Percentiles rank a stretch among this genome's conserved stretches.
phyloP scores from a whole-genome alignment of 2,113 vertebrate genomes.

The Choloepus hoffmanni region DNA sequence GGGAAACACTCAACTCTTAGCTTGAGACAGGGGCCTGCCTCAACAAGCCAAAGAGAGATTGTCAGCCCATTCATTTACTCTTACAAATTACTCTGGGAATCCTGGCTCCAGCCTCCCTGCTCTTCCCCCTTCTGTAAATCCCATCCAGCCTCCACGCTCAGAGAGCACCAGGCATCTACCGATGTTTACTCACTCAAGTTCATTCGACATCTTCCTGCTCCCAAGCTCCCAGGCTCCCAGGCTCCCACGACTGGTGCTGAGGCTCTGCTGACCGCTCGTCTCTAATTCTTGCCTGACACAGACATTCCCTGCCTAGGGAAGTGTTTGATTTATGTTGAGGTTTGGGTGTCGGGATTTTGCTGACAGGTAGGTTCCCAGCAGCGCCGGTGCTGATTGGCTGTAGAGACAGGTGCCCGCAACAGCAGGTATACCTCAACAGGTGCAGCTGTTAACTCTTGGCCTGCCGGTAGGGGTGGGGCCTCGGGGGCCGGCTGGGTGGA shows the following conservation, averaged over 20 bases:
- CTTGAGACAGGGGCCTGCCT: conserved; percentile 74
- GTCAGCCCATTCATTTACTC: conserved; percentile 83
- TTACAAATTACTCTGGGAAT: conserved; percentile 81
- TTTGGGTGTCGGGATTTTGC: conserved; percentile 83
- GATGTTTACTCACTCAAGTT: conserved; percentile 89
- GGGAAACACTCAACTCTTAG: conserved; percentile 70
- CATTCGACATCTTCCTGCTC: conserved; percentile 87
- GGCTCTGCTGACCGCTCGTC: too few relatives aligned
- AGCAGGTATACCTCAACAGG: conserved; percentile 90
- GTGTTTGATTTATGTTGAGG: conserved; percentile 87
- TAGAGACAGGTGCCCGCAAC: conserved; percentile 88
- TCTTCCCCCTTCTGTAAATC: conserved; percentile 62
- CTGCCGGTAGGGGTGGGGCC: conserved; percentile 76
- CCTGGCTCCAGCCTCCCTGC: conserved; percentile 72
- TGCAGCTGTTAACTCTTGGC: conserved; percentile 88
- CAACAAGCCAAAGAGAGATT: conserved; percentile 65
- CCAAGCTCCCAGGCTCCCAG: too few relatives aligned
- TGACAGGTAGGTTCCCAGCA: conserved; percentile 83
- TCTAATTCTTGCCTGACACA: conserved; percentile 80
- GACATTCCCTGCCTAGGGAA: conserved; percentile 86
- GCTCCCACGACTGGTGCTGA: too few relatives aligned
- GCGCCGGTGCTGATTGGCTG: conserved; percentile 86
- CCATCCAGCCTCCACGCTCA: conserved; percentile 34
- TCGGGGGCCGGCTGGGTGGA: conserved; percentile 28
- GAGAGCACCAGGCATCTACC: conserved; percentile 6